Conservation (phyloP, 2,797 vertebrate genomes). For the Mormyrus proboscirostris region DNA sequence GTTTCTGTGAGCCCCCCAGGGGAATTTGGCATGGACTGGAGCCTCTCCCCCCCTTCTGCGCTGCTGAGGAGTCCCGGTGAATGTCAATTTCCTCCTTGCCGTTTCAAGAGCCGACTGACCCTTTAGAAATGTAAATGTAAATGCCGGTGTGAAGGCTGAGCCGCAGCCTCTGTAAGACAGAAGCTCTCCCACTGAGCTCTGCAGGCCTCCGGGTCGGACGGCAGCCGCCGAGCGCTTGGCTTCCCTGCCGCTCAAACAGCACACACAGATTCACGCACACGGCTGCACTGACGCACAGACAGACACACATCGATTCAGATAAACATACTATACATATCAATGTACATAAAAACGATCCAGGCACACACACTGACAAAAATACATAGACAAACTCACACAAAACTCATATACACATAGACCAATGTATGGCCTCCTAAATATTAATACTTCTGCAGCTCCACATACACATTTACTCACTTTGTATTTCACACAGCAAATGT, state of each 20-base stretch:
- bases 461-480: neutral
- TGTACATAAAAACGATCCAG: neutral
- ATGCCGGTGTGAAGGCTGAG: neutral
- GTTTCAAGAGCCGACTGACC: slow-evolving; percentile 2
- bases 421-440: neutral
- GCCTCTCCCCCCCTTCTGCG: neutral
- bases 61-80: neutral
- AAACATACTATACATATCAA: neutral
- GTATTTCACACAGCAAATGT: neutral
- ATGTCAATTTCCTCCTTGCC: slow-evolving; percentile 16
- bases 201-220: neutral
- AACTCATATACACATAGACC: neutral
- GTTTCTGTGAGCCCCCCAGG: neutral
- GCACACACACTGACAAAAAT: neutral
- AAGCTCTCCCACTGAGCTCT: neutral
- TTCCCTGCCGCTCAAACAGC: neutral
- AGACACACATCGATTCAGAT: neutral
- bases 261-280: neutral
- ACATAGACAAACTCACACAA: neutral
- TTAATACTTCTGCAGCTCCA: neutral
- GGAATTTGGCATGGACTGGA: neutral
- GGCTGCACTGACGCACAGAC: neutral
- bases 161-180: neutral
- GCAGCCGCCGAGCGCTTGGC: neutral
- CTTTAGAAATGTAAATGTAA: slow-evolving; percentile 16